phyloP scores from a whole-genome alignment of 2,797 vertebrate species.

The Lepilemur ruficaudatus region DNA sequence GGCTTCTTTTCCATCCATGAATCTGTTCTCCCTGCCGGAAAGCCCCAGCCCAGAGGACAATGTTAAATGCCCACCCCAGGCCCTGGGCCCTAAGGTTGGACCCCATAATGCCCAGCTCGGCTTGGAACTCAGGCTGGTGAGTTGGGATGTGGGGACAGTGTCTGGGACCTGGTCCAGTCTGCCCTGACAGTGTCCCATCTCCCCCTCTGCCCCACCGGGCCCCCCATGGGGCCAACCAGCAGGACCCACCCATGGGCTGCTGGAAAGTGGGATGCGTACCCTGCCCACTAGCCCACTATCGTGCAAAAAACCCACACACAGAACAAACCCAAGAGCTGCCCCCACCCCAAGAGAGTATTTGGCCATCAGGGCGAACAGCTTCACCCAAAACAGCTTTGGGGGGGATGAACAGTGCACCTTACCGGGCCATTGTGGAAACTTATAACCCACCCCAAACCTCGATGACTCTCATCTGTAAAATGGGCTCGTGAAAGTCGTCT shows the following conservation, averaged over 20 bases:
- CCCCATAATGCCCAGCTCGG: not conserved
- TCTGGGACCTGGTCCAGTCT: not conserved
- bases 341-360: not conserved
- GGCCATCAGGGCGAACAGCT: not conserved
- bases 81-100: not conserved
- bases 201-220: not conserved
- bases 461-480: not conserved
- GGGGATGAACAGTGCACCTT: not conserved
- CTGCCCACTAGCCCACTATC: fast-evolving
- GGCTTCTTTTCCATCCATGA: not conserved
- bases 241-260: not conserved
- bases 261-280: not conserved
- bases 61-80: not conserved
- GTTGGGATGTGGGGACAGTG: not conserved
- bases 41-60: not conserved
- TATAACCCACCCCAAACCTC: not conserved
- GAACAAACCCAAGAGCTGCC: not conserved
- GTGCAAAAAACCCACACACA: not conserved
- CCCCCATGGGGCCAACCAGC: not conserved
- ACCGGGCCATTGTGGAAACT: not conserved
- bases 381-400: not conserved
- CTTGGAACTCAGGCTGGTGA: not conserved
- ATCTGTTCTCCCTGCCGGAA: not conserved
- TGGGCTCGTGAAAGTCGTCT: not conserved
- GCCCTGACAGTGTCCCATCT: not conserved